A percentile compares a stretch with the other conserved stretches of the same genome.
Evolutionary conservation across 2,797 vertebrate genomes (phyloP).

Genomic region (Catamblyrhynchus diadema): DNA sequence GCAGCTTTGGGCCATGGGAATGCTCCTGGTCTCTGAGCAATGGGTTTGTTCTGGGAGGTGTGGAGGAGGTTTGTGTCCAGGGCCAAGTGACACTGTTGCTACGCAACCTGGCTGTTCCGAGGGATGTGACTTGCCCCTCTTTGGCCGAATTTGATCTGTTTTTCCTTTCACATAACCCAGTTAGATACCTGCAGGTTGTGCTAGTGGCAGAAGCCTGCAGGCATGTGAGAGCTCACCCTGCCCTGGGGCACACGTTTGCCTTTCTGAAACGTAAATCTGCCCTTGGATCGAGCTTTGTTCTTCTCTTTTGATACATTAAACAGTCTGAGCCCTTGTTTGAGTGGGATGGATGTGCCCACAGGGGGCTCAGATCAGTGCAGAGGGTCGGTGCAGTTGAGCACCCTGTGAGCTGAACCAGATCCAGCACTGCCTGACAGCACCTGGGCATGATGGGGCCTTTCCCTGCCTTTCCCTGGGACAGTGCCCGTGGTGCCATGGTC

Average conservation of each 20-base stretch:
- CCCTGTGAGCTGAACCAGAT: background rate
- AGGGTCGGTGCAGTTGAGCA: background rate
- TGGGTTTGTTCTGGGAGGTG: background rate
- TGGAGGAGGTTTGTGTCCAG: background rate
- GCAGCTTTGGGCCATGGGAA: background rate
- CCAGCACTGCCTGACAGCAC: rapidly evolving
- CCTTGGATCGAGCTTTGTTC: background rate
- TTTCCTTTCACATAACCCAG: background rate
- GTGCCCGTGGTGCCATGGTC: background rate
- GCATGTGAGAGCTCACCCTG: background rate
- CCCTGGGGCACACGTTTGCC: rapidly evolving
- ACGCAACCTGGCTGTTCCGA: rapidly evolving
- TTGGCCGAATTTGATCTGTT: background rate
- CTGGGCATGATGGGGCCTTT: background rate
- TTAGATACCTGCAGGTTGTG: background rate
- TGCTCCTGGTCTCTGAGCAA: background rate
- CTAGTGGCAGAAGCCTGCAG: background rate
- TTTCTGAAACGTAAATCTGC: background rate
- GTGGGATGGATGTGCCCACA: background rate
- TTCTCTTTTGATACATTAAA: background rate
- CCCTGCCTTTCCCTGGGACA: background rate
- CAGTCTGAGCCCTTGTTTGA: background rate
- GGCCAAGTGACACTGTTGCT: background rate
- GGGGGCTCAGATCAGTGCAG: background rate
- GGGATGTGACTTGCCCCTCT: rapidly evolving